Conservation (phyloP, 2,888 invertebrate genomes). For the Syrista parreyssii region DNA sequence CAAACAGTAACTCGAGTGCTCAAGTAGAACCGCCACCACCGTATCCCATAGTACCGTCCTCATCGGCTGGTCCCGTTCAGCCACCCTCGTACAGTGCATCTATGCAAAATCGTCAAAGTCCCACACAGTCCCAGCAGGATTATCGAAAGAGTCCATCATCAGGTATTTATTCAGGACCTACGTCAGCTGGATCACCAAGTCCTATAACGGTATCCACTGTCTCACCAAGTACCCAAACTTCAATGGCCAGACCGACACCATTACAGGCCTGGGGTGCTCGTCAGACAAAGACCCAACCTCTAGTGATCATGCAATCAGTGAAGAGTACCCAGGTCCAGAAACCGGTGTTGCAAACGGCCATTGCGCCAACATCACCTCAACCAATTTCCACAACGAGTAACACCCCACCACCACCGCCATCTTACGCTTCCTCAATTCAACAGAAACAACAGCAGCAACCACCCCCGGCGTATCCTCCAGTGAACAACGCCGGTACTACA, state of each 20-base stretch:
- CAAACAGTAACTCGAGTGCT: slow-evolving; percentile 65
- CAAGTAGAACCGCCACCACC: slow-evolving; percentile 68
- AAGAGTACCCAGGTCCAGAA: slow-evolving; percentile 96
- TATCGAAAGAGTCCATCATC: slow-evolving; percentile 88
- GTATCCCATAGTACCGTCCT: slow-evolving; percentile 69
- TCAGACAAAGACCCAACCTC: slow-evolving; percentile 90
- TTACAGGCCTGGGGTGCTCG: slow-evolving; percentile 86
- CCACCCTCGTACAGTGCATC: slow-evolving; percentile 88
- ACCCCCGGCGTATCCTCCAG: slow-evolving; percentile 70
- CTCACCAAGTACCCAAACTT: slow-evolving; percentile 72
- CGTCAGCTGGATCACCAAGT: slow-evolving; percentile 86
- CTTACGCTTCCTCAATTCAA: slow-evolving; percentile 84
- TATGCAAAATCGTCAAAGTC: slow-evolving; percentile 88
- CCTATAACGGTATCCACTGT: slow-evolving; percentile 80
- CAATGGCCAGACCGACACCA: slow-evolving; percentile 83
- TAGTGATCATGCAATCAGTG: slow-evolving; percentile 96
- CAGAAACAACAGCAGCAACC: slow-evolving; percentile 78
- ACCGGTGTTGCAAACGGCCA: slow-evolving; percentile 93
- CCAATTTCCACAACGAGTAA: slow-evolving; percentile 69
- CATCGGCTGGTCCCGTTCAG: slow-evolving; percentile 76
- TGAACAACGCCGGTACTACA: slow-evolving; percentile 66
- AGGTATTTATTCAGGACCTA: slow-evolving; percentile 85
- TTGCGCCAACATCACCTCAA: slow-evolving; percentile 87
- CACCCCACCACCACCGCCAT: slow-evolving; percentile 78
- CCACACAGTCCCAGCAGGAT: slow-evolving; percentile 82